A percentile compares a stretch with the other conserved stretches of the same genome.
These are phyloP conservation scores for Dendroctonus valens DNA, from an alignment of 1,140 invertebrate genomes.

Conservation along the genomic window DNA sequence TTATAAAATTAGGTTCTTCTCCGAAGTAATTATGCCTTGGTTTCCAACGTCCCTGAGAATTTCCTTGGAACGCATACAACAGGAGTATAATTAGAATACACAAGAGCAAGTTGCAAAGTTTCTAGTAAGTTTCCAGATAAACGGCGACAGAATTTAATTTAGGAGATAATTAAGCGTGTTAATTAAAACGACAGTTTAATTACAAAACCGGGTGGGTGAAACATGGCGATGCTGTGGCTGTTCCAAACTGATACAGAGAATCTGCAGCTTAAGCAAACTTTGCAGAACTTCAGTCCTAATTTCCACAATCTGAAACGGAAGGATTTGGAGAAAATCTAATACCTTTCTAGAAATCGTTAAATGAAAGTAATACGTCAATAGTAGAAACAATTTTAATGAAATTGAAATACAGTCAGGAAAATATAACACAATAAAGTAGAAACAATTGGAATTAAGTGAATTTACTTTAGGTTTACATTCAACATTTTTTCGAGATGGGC, in stretches of 20 bases:
- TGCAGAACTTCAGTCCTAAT: slow-evolving; percentile 18
- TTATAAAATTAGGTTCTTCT: too few relatives aligned
- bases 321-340: background rate
- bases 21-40: too few relatives aligned
- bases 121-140: slow-evolving; percentile 40
- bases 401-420: too few relatives aligned
- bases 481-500: too few relatives aligned
- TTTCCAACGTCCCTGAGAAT: too few relatives aligned
- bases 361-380: too few relatives aligned
- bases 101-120: slow-evolving; percentile 28
- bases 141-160: slow-evolving; percentile 48
- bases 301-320: slow-evolving; percentile 4
- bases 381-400: too few relatives aligned
- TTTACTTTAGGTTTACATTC: too few relatives aligned
- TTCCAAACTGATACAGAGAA: slow-evolving; percentile 43
- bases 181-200: slow-evolving; percentile 53
- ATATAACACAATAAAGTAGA: too few relatives aligned
- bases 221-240: slow-evolving; percentile 42
- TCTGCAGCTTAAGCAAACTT: slow-evolving; percentile 22
- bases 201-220: slow-evolving; percentile 46
- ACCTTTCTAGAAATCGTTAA: too few relatives aligned
- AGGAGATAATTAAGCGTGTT: slow-evolving; percentile 51
- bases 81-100: slow-evolving; percentile 3
- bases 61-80: too few relatives aligned
- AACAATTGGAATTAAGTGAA: too few relatives aligned